Percentiles rank a stretch among this genome's conserved stretches.
Evolutionary conservation across 2,113 vertebrate species (phyloP).

Genomic region (Pygoscelis adeliae): DNA sequence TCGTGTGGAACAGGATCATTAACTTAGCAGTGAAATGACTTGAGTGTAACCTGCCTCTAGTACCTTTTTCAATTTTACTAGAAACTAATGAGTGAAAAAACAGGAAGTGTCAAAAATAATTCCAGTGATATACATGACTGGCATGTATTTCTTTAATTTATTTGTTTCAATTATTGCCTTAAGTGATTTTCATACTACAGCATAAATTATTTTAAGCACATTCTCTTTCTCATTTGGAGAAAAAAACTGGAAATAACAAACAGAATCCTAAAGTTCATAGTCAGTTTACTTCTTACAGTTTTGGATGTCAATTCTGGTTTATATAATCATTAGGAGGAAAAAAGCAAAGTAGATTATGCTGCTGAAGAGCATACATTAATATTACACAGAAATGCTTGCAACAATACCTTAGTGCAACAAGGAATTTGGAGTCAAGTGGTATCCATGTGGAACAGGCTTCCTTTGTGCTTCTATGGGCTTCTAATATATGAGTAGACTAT

Average conservation of each 20-base stretch:
- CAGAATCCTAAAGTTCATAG: background rate
- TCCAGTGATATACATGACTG: background rate
- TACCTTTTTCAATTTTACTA: background rate
- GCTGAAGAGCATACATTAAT: background rate
- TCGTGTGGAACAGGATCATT: background rate
- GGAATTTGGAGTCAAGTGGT: background rate
- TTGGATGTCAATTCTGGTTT: background rate
- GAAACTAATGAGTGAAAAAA: slow-evolving; percentile 1
- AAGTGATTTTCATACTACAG: background rate
- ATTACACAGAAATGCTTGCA: background rate
- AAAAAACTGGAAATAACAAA: slow-evolving; percentile 28
- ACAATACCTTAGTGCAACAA: background rate
- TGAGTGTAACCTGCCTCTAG: background rate
- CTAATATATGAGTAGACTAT: background rate
- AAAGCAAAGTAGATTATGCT: background rate
- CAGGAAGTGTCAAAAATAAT: slow-evolving; percentile 14
- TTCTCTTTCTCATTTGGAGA: slow-evolving; percentile 24
- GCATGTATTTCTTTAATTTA: background rate
- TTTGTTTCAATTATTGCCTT: slow-evolving; percentile 19
- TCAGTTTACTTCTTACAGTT: background rate
- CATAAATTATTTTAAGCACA: background rate
- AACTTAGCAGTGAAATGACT: background rate
- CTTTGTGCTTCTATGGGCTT: background rate
- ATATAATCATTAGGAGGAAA: background rate
- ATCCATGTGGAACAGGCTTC: background rate